Evolutionary conservation across 2,113 vertebrate genomes (phyloP).

Genomic region (Zonotrichia leucophrys): DNA sequence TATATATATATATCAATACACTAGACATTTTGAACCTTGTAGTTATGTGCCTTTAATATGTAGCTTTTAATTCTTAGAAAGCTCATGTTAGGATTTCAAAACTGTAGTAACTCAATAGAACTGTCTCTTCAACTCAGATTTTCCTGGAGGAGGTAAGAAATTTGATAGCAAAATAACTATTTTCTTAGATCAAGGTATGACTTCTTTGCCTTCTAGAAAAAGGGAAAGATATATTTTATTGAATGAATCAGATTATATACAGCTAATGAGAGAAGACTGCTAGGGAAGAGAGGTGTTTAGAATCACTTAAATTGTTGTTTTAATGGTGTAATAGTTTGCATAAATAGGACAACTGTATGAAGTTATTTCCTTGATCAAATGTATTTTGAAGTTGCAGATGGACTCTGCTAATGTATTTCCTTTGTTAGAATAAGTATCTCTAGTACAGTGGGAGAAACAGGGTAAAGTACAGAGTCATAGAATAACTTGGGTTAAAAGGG

Average conservation of each 20-base stretch:
- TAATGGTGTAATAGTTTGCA: neutral
- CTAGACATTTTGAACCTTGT: neutral
- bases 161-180: neutral
- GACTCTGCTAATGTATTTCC: neutral
- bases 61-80: neutral
- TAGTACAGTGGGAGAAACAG: neutral
- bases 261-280: neutral
- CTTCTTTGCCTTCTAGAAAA: neutral
- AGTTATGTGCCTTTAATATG: neutral
- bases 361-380: neutral
- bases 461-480: neutral
- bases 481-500: neutral
- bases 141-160: neutral
- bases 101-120: neutral
- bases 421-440: neutral
- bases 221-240: neutral
- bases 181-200: neutral
- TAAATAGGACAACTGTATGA: neutral
- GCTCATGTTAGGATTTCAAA: neutral
- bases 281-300: neutral
- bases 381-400: neutral
- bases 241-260: neutral
- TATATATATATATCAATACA: neutral
- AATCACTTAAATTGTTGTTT: neutral
- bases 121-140: neutral